A percentile compares a stretch with the other conserved stretches of the same genome.
phyloP scores from a whole-genome alignment of 2,888 invertebrate species.

The Melieria crassipennis region DNA sequence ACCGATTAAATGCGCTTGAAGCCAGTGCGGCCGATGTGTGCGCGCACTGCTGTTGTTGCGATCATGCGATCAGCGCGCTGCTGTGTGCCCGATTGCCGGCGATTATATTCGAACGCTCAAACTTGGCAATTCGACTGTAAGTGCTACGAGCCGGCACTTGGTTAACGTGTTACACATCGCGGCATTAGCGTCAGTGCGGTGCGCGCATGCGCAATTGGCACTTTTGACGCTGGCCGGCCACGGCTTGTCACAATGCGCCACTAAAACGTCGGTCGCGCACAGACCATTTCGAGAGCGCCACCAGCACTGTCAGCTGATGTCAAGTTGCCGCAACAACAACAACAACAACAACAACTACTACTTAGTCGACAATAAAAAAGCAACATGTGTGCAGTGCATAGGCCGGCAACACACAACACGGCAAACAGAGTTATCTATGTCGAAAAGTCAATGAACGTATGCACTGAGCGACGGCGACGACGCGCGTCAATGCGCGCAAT shows the following conservation, averaged over 20 bases:
- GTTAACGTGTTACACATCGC: too few species aligned
- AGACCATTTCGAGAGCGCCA: constrained; percentile 10
- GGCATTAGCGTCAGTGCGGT: background rate
- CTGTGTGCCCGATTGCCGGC: too few species aligned
- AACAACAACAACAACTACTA: too few species aligned
- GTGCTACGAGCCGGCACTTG: too few species aligned
- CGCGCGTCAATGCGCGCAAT: constrained; percentile 15
- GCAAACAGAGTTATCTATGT: constrained; percentile 43
- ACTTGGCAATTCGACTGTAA: too few species aligned
- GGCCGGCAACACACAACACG: constrained; percentile 26
- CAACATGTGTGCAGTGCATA: constrained; percentile 21
- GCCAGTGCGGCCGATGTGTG: too few species aligned
- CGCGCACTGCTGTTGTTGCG: too few species aligned
- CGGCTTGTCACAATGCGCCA: background rate
- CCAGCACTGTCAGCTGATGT: background rate
- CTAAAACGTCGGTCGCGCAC: constrained; percentile 2
- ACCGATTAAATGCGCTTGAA: too few species aligned
- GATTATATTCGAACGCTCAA: too few species aligned
- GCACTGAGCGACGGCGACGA: constrained; percentile 29
- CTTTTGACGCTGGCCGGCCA: background rate
- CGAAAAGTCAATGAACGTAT: constrained; percentile 51
- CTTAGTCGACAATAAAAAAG: background rate
- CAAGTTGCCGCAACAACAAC: background rate
- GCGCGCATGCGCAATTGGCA: constrained; percentile 6
- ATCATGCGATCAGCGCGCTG: too few species aligned